phyloP scores from a whole-genome alignment of 1,140 invertebrate genomes.

The Amyelois transitella region DNA sequence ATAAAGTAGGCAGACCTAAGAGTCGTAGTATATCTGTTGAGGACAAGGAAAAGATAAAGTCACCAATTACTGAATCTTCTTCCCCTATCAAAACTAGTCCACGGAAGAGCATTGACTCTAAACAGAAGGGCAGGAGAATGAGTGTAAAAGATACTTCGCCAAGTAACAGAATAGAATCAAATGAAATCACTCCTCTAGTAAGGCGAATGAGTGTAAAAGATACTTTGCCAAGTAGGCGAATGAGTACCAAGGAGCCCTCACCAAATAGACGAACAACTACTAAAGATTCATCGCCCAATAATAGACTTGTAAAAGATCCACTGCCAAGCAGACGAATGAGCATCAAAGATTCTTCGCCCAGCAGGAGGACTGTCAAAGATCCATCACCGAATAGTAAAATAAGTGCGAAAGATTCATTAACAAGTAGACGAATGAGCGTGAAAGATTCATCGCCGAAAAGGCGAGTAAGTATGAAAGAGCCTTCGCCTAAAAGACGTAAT shows the following conservation, averaged over 20 bases:
- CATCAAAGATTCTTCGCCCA: background rate
- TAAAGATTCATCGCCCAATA: background rate
- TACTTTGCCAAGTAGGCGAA: background rate
- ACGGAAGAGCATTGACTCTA: conserved; percentile 37
- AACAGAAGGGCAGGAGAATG: conserved; percentile 48
- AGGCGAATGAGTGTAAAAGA: background rate
- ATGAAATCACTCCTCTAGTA: background rate
- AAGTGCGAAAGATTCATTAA: conserved; percentile 20
- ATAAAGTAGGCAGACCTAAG: conserved; percentile 25
- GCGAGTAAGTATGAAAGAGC: background rate
- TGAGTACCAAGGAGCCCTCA: background rate
- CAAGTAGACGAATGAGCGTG: conserved; percentile 10
- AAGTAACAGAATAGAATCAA: background rate
- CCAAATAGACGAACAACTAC: background rate
- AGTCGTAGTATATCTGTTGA: conserved; percentile 33
- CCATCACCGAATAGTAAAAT: background rate
- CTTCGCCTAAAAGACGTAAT: background rate
- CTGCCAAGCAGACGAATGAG: background rate
- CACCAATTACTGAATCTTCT: conserved; percentile 13
- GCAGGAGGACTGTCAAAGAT: background rate
- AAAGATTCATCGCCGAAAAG: conserved; percentile 6
- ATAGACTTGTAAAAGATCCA: background rate
- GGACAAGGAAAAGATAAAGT: conserved; percentile 36
- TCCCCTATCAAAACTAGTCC: conserved; percentile 33
- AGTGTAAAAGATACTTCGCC: conserved; percentile 22